Evolutionary conservation across 2,888 invertebrate species (phyloP), one percentile per base, ranked within the genome.

Genomic region (Drosophila acutilabella): DNA sequence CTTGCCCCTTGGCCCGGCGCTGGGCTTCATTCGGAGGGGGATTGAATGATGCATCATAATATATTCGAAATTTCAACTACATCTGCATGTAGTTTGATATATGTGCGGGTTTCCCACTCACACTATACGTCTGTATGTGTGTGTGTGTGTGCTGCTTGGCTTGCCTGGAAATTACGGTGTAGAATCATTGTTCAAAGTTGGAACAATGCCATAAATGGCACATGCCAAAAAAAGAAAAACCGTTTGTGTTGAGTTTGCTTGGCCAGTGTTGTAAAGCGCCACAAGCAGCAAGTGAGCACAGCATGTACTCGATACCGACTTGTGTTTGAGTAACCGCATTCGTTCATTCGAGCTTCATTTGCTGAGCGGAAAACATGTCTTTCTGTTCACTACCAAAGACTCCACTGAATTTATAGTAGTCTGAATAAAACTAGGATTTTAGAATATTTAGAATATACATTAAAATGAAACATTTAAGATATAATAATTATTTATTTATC

Each of bases 121-220:
- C 33, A 40, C 18, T 38, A 18, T 14, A 11, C 33, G 16, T 50
- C 4, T 20, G 45, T 26, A 14, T 33, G 14, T 44, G 45, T 56
- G 53, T 48, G 30, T 33, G 16, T 56, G 64, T 59, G 45, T 47
- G 68, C 40, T 64, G 52, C 56, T 23, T 41, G 66, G 66, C 65
- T 71, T 74, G 73, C 72, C 71, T 72, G 71, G 53, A 75, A 80
- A 81, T 86, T 89, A 82, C 84, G 79, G 77, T 68, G 81, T 65
- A 71, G 74, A 11, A 36, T 30, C 79, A 78, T 88, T 88, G 80
- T 89, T 81, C 74, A 64, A 62, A 78, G 71, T 71, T 79, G 80
- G 81, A 88, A 89, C 81, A 89, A 86, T 78, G 79, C 82, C 82
- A 86, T 78, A 83, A 86, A 81, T 82, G 90, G 89, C 90, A 89